Evolutionary conservation across 1,140 invertebrate species (phyloP), one percentile per base, ranked within the genome.

Genomic region (Bombus confusus): DNA sequence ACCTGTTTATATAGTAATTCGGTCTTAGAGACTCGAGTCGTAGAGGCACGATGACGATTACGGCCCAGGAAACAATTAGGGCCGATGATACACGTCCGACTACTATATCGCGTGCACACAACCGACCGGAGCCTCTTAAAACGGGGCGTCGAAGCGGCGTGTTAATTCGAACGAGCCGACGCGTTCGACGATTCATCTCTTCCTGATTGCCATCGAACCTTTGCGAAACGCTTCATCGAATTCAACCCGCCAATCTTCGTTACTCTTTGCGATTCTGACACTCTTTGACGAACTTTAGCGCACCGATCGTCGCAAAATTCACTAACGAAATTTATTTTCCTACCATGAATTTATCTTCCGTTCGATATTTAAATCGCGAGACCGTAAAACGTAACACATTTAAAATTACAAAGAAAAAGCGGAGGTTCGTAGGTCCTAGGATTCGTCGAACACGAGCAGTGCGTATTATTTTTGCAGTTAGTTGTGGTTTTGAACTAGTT

Each of bases 51-150:
- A 47, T 4, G 41, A 6, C 57, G 57, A 77, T 77, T 75, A 75
- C 28, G 28, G 34, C 9, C 25, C 59, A 78, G 57, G 59, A 78
- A 78, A 64, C 59, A 66, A 62, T 78, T 78, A 78, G 25, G 37
- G 57, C 57, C 37, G 75, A 78, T 78, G 52, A 78, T 78, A 78
- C 75, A 78, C 75, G 75, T 78, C 75, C 57, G 57, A 78, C 75
- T 37, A 31, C 74, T 59, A 52, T 59, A 78, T 62, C 75, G 75
- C 75, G 52, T 78, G 57, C 57, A 34, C 37, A 18, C 52, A 25
- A 6, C 37, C 31, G 57, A 77, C 39, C 75, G 31, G 43, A 34
- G 34, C 31, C 59, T 39, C 37, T 66, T 62, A 78, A 78, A 78
- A 66, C 57, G 28, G 18, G 31, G 59, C 37, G 37, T 39, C 75